Percentiles rank a stretch among this genome's conserved stretches.
phyloP scores from a whole-genome alignment of 2,888 invertebrate species.

The Nomada ferruginata region DNA sequence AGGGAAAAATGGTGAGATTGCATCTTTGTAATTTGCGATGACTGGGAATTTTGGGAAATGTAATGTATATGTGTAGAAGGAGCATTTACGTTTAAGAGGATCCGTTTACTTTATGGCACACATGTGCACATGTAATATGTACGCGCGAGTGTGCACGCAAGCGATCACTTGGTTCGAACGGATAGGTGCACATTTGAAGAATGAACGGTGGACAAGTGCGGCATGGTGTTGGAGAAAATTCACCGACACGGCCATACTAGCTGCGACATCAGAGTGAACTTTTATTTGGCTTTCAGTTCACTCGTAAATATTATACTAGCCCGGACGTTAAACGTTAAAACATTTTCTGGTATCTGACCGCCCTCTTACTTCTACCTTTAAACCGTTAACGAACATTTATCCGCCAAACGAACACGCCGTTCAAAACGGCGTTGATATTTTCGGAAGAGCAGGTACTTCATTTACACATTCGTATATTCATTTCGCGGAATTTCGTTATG shows the following conservation, averaged over 20 bases:
- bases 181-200: neutral
- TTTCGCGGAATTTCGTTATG: neutral
- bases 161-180: neutral
- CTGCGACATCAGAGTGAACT: neutral
- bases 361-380: neutral
- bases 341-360: neutral
- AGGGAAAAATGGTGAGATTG: too few relatives aligned
- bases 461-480: neutral
- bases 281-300: conserved; percentile 8
- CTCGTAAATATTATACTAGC: neutral
- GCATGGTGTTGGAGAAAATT: conserved; percentile 5
- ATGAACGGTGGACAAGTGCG: neutral
- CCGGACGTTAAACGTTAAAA: neutral
- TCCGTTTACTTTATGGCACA: neutral
- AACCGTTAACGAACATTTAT: neutral
- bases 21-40: too few relatives aligned
- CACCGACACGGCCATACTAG: neutral
- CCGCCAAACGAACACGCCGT: neutral
- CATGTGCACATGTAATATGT: neutral
- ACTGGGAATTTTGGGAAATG: too few relatives aligned
- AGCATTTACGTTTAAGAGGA: neutral
- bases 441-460: neutral
- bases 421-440: neutral
- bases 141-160: neutral
- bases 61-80: too few relatives aligned